Percentiles rank a stretch among this genome's conserved stretches.
phyloP scores from a whole-genome alignment of 2,113 vertebrate genomes.

The Esox niger region DNA sequence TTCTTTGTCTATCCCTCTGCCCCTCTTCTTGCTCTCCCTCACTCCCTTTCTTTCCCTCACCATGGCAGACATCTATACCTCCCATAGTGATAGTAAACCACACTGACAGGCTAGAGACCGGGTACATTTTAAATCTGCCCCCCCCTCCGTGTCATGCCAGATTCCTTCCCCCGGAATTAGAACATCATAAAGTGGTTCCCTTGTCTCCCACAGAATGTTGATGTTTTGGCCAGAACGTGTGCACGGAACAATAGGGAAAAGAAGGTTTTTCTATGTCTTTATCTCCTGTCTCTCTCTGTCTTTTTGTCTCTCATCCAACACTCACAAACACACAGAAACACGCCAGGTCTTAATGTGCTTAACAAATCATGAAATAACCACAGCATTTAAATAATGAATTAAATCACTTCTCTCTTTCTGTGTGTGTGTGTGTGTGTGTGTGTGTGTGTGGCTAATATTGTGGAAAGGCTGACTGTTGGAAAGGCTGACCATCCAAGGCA shows the following conservation, averaged over 20 bases:
- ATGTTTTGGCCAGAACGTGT: neutral
- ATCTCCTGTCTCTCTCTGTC: neutral
- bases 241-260: neutral
- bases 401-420: neutral
- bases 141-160: neutral
- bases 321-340: neutral
- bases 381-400: conserved; percentile 8
- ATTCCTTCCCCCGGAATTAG: neutral
- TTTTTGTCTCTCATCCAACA: neutral
- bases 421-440: neutral
- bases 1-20: neutral
- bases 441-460: neutral
- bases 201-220: neutral
- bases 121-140: neutral
- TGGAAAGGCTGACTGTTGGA: conserved; percentile 15
- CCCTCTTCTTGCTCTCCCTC: neutral
- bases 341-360: neutral
- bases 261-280: neutral
- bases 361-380: neutral
- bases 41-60: neutral
- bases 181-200: conserved; percentile 7
- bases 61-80: neutral
- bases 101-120: neutral
- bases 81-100: conserved; percentile 1
- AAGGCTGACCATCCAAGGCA: conserved; percentile 12